phyloP scores from a whole-genome alignment of 2,888 invertebrate species.

The Aradus depressus region DNA sequence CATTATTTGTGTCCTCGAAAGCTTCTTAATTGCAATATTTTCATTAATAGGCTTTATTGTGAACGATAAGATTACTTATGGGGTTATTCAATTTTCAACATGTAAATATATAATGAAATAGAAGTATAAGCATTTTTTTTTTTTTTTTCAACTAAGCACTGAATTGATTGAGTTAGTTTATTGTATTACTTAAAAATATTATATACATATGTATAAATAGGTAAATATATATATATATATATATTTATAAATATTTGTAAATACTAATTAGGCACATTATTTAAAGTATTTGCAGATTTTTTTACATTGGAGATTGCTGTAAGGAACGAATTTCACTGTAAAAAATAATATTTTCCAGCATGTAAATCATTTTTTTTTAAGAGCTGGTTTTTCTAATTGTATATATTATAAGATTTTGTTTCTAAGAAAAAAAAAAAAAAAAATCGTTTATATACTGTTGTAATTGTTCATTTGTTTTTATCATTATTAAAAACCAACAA shows the following conservation, averaged over 20 bases:
- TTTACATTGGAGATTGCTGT: conserved; percentile 14
- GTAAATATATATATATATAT: too few species aligned
- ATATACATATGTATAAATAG: conserved; percentile 6
- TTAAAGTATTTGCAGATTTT: conserved; percentile 14
- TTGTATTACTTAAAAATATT: background rate
- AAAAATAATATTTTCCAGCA: conserved; percentile 16
- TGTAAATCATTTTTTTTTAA: conserved; percentile 12
- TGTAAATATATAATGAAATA: background rate
- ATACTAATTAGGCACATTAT: conserved; percentile 12
- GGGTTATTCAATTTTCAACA: background rate
- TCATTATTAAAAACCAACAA: too few species aligned
- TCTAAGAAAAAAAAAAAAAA: conserved; percentile 15
- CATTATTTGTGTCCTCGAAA: too few species aligned
- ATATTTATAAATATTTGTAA: conserved; percentile 11
- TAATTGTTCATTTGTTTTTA: conserved; percentile 7
- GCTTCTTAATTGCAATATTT: background rate
- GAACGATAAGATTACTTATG: background rate
- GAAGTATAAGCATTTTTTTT: background rate
- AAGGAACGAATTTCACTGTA: conserved; percentile 15
- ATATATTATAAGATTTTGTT: conserved; percentile 14
- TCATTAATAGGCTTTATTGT: background rate
- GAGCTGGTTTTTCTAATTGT: conserved; percentile 13
- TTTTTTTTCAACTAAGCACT: too few species aligned
- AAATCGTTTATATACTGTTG: conserved; percentile 15
- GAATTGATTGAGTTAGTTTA: background rate